Base-by-base conservation (phyloP, 2,797 vertebrate species). In the Rhinatrema bivittatum region DNA sequence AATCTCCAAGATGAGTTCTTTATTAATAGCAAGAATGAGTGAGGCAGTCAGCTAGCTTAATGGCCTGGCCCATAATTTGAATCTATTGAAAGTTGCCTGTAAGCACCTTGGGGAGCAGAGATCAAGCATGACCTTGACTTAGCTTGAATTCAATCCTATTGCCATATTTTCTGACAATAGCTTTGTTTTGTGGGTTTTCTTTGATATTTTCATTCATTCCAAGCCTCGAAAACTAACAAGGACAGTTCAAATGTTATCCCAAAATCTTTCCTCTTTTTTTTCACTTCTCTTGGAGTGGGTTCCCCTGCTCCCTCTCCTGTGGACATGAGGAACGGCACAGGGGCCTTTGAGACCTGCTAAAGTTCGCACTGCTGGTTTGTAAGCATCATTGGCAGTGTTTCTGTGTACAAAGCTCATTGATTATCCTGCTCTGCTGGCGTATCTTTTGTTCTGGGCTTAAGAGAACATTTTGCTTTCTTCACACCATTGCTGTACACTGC, bases 51-150 rank as follows among this genome's bases (percentile, higher is more conserved):
- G 31, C 35, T 60, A 43, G 18, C 53, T 75, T 76, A 74, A 78
- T 75, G 71, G 69, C 70, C 52, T 76, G 54, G 26, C 25, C 65
- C 43, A 56, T 76, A 72, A 72, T 73, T 75, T 71, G 72, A 74
- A 79, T 72, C 65, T 56, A 71, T 51, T 72, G 51, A 76, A 88
- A 87, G 41, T 25, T 63, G 52, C 62, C 56, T 62, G 31, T 74
- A 78, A 84, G 62, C 70, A 74, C 61, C 64, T 77, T 27, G 43
- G 70, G 46, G 70, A 81, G 55, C 20, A 47, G 42, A 76, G 71
- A 83, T 74, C 67, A 82, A 78, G 58, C 47, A 30, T 67, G 80
- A 87, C 82, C 84, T 88, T 84, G 84, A 75, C 42, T 78, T 61
- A 37, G 22, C 28, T 50, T 5, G 34, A 70, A 84, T 80, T 79